Conservation (phyloP, 2,797 vertebrate species). For the Thamnophis elegans region DNA sequence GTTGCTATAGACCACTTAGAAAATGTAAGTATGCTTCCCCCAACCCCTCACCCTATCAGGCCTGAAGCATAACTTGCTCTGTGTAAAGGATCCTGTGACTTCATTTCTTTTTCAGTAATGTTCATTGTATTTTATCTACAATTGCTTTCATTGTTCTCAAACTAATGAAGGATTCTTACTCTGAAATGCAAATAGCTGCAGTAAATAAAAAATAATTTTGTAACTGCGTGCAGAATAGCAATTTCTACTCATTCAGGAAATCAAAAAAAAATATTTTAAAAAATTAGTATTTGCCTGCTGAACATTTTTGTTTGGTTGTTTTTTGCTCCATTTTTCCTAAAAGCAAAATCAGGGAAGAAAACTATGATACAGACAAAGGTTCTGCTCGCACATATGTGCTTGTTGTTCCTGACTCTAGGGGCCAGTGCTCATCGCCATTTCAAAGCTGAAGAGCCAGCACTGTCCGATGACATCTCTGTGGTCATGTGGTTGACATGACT, state of each 20-base stretch:
- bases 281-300: neutral
- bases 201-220: neutral
- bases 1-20: neutral
- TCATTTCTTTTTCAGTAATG: neutral
- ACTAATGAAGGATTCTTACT: neutral
- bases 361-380: no score
- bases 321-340: neutral
- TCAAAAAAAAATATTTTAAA: neutral
- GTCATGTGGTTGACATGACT: no score
- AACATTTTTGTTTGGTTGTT: neutral
- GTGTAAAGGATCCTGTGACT: neutral
- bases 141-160: neutral
- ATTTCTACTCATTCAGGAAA: neutral
- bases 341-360: neutral
- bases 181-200: neutral
- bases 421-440: no score
- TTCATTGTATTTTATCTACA: neutral
- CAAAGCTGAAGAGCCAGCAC: no score
- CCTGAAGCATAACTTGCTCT: neutral
- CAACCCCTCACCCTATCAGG: neutral
- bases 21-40: neutral
- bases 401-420: no score
- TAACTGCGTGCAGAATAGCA: neutral
- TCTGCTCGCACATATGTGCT: no score
- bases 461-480: no score